Conservation (phyloP, 1,140 invertebrate species). For the Callitettix versicolor region DNA sequence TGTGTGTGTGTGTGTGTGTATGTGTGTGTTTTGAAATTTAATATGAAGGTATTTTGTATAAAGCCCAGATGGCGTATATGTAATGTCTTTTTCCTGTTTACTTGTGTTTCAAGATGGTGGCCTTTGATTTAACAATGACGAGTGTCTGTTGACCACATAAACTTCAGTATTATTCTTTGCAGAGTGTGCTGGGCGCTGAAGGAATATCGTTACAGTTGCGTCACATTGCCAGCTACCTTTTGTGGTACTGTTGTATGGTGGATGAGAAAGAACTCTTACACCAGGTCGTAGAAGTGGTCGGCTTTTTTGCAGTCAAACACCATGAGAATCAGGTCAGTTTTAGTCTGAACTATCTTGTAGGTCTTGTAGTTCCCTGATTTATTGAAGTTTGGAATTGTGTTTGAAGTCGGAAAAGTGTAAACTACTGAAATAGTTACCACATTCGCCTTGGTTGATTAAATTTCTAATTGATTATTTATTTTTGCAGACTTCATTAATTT, state of each 20-base stretch:
- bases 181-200: constrained; percentile 77
- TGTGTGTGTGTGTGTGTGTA: neutral
- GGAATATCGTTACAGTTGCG: constrained; percentile 76
- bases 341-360: neutral
- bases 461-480: no score
- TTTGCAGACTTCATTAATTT: no score
- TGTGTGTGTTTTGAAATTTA: neutral
- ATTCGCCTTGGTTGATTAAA: no score
- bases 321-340: constrained; percentile 66
- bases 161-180: constrained; percentile 29
- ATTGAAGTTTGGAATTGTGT: neutral
- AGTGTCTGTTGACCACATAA: neutral
- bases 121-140: no score
- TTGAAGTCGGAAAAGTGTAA: neutral
- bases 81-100: neutral
- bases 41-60: neutral
- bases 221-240: constrained; percentile 73
- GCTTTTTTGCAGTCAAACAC: constrained; percentile 71
- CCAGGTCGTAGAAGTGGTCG: constrained; percentile 64
- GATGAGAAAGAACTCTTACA: constrained; percentile 46
- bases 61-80: neutral
- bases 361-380: no score
- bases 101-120: no score
- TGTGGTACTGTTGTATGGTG: constrained; percentile 57
- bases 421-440: no score